phyloP scores from a whole-genome alignment of 2,888 invertebrate species.

The Coenonympha arcania region DNA sequence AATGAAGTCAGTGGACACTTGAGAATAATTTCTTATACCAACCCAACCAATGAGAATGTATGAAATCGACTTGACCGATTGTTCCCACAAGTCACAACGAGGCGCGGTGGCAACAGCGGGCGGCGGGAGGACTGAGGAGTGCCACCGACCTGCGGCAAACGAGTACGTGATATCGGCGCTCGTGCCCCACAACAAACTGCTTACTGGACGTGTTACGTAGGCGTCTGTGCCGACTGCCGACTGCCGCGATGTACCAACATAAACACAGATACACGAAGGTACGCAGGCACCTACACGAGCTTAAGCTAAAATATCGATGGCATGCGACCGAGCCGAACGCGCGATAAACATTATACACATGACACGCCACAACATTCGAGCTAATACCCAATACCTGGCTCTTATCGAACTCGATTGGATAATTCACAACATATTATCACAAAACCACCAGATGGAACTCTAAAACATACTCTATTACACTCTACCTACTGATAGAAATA shows the following conservation, averaged over 20 bases:
- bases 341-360: constrained; percentile 36
- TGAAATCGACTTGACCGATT: constrained; percentile 62
- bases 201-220: constrained; percentile 72
- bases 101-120: constrained; percentile 58
- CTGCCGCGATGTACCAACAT: constrained; percentile 59
- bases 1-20: constrained; percentile 12
- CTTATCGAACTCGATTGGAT: background rate
- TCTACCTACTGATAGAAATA: too few species aligned
- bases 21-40: constrained; percentile 4
- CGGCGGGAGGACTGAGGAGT: constrained; percentile 52
- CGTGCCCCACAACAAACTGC: constrained; percentile 73
- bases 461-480: too few species aligned
- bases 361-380: background rate
- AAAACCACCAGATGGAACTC: too few species aligned
- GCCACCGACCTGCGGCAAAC: constrained; percentile 60
- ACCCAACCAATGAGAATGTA: constrained; percentile 17
- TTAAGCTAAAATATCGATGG: constrained; percentile 22
- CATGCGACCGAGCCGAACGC: constrained; percentile 38
- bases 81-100: constrained; percentile 67
- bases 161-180: constrained; percentile 69
- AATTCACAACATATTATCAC: too few species aligned
- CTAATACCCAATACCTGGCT: too few species aligned
- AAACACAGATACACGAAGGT: constrained; percentile 44
- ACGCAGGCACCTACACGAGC: constrained; percentile 19
- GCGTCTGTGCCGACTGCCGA: constrained; percentile 64